These are phyloP conservation scores for Drosophila recens DNA, from an alignment of 2,888 invertebrate species.

Conservation along the genomic window DNA sequence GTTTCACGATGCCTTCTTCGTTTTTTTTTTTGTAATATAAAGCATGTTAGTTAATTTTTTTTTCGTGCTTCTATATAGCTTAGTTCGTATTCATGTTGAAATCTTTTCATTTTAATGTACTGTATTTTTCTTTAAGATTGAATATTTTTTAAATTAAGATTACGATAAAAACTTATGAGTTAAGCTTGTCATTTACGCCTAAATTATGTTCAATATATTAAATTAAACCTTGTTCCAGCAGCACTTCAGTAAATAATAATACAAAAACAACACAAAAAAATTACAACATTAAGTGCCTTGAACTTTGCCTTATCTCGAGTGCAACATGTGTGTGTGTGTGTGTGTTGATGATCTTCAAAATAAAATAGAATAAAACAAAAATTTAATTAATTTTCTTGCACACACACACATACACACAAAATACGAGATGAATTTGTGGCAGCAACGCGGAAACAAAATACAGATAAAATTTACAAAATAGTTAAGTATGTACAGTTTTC, in stretches of 20 bases:
- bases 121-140: slow-evolving; percentile 60
- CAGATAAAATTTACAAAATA: slow-evolving; percentile 75
- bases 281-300: slow-evolving; percentile 68
- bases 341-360: slow-evolving; percentile 33
- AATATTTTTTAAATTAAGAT: slow-evolving; percentile 73
- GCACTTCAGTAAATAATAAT: slow-evolving; percentile 73
- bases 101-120: slow-evolving; percentile 52
- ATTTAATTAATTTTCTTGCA: slow-evolving; percentile 11
- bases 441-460: slow-evolving; percentile 59
- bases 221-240: slow-evolving; percentile 73
- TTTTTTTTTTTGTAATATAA: slow-evolving; percentile 40
- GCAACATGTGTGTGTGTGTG: slow-evolving; percentile 20
- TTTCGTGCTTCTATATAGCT: slow-evolving; percentile 71
- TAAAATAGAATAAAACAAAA: slow-evolving; percentile 27
- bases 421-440: slow-evolving; percentile 64
- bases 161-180: slow-evolving; percentile 76
- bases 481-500: slow-evolving; percentile 70
- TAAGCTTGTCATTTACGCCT: slow-evolving; percentile 79
- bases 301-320: slow-evolving; percentile 27
- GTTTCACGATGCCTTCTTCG: slow-evolving; percentile 31
- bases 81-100: slow-evolving; percentile 54
- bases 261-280: slow-evolving; percentile 76
- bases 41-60: slow-evolving; percentile 62
- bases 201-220: slow-evolving; percentile 72
- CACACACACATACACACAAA: slow-evolving; percentile 34